A percentile compares a stretch with the other conserved stretches of the same genome.
phyloP scores from a whole-genome alignment of 92 coral and sea anemone species.

The Ricordea florida region DNA sequence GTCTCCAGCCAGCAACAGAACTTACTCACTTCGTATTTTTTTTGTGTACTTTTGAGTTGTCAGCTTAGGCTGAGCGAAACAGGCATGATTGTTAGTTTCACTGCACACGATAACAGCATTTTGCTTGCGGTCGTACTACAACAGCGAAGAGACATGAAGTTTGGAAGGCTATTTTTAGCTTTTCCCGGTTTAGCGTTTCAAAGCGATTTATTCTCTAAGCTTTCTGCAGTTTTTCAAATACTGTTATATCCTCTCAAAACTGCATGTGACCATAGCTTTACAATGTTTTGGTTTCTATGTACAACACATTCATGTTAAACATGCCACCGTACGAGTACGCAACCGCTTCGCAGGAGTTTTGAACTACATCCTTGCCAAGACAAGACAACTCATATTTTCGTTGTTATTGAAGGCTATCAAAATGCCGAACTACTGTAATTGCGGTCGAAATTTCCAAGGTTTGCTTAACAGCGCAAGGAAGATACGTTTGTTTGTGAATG shows the following conservation, averaged over 20 bases:
- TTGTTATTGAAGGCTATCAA: background rate
- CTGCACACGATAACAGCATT: constrained; percentile 21
- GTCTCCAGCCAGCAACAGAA: too few species aligned
- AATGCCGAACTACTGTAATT: background rate
- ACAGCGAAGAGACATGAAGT: constrained; percentile 2
- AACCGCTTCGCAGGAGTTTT: too few species aligned
- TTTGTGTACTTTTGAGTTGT: too few species aligned
- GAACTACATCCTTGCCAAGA: too few species aligned
- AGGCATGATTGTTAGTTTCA: constrained; percentile 30
- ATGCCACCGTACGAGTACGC: too few species aligned
- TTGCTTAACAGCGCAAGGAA: background rate
- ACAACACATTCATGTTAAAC: too few species aligned
- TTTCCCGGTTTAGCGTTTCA: background rate
- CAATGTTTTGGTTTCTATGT: too few species aligned
- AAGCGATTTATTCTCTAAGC: constrained; percentile 12
- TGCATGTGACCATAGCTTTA: too few species aligned
- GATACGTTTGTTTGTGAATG: constrained; percentile 10
- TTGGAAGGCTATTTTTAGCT: constrained; percentile 35
- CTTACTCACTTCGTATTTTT: too few species aligned
- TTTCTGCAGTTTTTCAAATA: constrained; percentile 2
- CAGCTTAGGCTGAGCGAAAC: too few species aligned
- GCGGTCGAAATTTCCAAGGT: background rate
- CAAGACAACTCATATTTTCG: background rate
- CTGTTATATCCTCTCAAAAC: constrained; percentile 5
- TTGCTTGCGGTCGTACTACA: too few species aligned